Conservation (phyloP, 2,113 vertebrate genomes). For the Rattus rattus region DNA sequence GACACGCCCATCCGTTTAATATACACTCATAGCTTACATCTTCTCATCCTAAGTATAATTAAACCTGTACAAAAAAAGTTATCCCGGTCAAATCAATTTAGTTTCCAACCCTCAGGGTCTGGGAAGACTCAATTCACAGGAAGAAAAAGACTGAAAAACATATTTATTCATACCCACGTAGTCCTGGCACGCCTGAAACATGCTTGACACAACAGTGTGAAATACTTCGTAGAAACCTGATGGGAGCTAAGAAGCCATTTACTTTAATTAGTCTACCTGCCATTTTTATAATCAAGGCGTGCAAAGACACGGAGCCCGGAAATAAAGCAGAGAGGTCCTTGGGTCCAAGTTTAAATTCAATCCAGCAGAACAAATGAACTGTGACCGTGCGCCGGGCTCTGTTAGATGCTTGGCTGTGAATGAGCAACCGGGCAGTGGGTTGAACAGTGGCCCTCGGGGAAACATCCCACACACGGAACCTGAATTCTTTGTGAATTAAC, state of each 20-base stretch:
- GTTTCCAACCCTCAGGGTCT: not conserved
- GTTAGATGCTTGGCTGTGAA: not conserved
- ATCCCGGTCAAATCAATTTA: slow-evolving; percentile 25
- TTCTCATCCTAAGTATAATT: slow-evolving; percentile 32
- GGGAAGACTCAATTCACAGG: not conserved
- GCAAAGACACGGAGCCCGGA: not conserved
- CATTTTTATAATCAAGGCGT: slow-evolving; percentile 25
- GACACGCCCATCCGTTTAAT: not conserved
- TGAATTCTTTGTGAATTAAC: not conserved
- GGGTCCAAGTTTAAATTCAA: not conserved
- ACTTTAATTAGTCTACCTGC: not conserved
- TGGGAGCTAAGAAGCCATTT: slow-evolving; percentile 5
- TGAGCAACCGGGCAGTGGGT: fast-evolving
- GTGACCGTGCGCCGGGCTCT: not conserved
- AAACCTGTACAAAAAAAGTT: not conserved
- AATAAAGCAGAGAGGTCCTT: not conserved
- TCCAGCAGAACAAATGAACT: not conserved
- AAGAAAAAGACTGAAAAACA: not conserved
- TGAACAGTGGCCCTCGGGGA: not conserved
- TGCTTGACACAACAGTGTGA: not conserved
- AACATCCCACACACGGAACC: not conserved
- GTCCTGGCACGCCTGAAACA: not conserved
- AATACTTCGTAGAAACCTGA: slow-evolving; percentile 35
- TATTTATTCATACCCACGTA: not conserved
- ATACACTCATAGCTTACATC: not conserved